These are phyloP conservation scores for Myotis myotis DNA, from an alignment of 2,797 vertebrate genomes.

Conservation along the genomic window DNA sequence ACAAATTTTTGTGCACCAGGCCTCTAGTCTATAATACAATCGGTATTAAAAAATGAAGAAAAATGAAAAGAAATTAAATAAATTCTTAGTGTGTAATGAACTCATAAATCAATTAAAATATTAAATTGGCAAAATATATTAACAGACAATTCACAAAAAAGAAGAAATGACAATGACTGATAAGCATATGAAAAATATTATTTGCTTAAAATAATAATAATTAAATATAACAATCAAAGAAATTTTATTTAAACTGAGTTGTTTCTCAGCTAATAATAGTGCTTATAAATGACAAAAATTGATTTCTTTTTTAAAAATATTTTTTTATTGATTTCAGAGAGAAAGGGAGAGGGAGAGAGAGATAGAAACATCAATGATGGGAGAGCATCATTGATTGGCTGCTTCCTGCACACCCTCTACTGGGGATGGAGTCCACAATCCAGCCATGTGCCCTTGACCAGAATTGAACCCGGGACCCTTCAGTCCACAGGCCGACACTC, in stretches of 20 bases:
- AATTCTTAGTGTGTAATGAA: neutral
- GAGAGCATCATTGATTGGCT: no score
- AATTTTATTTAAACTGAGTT: neutral
- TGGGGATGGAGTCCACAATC: no score
- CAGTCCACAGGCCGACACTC: no score
- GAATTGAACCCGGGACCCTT: no score
- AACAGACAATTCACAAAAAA: slow-evolving; percentile 14
- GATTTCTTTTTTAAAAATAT: neutral
- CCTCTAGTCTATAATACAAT: no score
- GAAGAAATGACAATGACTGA: neutral
- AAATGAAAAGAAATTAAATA: neutral
- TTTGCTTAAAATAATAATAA: neutral
- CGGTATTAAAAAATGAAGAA: no score
- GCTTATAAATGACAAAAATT: slow-evolving; percentile 27
- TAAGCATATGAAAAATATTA: neutral
- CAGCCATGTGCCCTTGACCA: no score
- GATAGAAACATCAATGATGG: no score
- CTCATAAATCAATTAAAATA: neutral
- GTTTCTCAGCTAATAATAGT: neutral
- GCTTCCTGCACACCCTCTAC: no score
- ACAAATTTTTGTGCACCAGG: no score
- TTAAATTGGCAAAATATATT: neutral
- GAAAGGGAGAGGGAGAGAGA: no score
- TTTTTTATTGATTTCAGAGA: no score
- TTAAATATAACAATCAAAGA: neutral